phyloP scores from a whole-genome alignment of 2,113 vertebrate genomes.

The Pachypanchax playfairii region DNA sequence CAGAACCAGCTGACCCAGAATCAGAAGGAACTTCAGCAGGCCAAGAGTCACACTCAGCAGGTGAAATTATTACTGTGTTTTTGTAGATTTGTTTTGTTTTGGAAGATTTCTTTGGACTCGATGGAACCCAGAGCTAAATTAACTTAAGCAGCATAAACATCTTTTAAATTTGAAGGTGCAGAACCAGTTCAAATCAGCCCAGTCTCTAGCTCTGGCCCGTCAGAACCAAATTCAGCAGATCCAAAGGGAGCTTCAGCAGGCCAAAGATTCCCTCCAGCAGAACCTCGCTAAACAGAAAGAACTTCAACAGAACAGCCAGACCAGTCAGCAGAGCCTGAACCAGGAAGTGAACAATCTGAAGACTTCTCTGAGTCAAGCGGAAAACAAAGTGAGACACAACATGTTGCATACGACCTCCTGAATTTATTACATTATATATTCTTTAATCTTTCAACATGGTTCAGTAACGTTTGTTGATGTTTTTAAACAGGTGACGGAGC shows the following conservation, averaged over 20 bases:
- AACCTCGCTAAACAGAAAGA: constrained; percentile 64
- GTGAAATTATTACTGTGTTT: constrained; percentile 35
- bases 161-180: constrained; percentile 43
- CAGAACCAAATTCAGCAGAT: constrained; percentile 68
- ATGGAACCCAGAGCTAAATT: not conserved
- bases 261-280: constrained; percentile 62
- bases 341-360: constrained; percentile 88
- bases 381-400: constrained; percentile 77
- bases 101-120: not conserved
- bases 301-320: constrained; percentile 61
- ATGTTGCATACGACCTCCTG: not conserved
- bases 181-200: constrained; percentile 63
- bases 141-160: not conserved
- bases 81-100: not conserved
- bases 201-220: constrained; percentile 57
- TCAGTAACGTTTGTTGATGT: not conserved
- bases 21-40: constrained; percentile 72
- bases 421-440: no score
- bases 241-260: constrained; percentile 70
- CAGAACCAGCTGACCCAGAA: constrained; percentile 65
- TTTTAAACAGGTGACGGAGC: constrained; percentile 73
- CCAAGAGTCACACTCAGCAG: constrained; percentile 79
- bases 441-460: not conserved
- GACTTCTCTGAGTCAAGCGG: constrained; percentile 84
- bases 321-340: constrained; percentile 52